Conservation (phyloP, 2,888 invertebrate species). For the Dendrolimus pini region DNA sequence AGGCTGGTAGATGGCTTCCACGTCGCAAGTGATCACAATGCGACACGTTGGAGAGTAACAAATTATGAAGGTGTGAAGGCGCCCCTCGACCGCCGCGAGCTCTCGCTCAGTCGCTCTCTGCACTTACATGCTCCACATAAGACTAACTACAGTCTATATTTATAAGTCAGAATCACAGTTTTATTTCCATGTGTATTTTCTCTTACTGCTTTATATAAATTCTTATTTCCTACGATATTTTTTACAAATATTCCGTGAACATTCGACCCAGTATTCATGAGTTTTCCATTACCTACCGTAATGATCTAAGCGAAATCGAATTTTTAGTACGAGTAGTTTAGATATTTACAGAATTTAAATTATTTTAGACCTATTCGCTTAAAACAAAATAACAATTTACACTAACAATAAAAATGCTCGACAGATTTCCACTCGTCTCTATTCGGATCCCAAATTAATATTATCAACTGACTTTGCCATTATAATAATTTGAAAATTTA, state of each 20-base stretch:
- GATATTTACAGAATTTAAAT: slow-evolving; percentile 71
- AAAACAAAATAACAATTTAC: slow-evolving; percentile 77
- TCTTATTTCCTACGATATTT: slow-evolving; percentile 44
- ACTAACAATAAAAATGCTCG: slow-evolving; percentile 75
- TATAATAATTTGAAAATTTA: slow-evolving; percentile 63
- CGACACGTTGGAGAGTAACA: too few species aligned
- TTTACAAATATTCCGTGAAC: slow-evolving; percentile 60
- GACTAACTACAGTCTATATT: slow-evolving; percentile 68
- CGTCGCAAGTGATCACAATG: too few species aligned
- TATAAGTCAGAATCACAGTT: slow-evolving; percentile 77
- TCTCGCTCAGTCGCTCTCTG: slow-evolving; percentile 24
- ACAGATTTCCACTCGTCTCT: slow-evolving; percentile 67
- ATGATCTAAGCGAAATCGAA: slow-evolving; percentile 64
- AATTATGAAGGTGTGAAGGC: too few species aligned
- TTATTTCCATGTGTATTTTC: slow-evolving; percentile 72
- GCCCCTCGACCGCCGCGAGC: slow-evolving; percentile 5
- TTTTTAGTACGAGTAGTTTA: slow-evolving; percentile 64
- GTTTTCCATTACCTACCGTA: slow-evolving; percentile 66
- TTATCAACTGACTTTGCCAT: slow-evolving; percentile 66
- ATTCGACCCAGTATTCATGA: slow-evolving; percentile 64
- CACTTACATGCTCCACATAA: slow-evolving; percentile 48
- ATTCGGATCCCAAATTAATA: slow-evolving; percentile 65
- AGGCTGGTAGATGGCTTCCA: too few species aligned
- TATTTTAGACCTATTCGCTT: slow-evolving; percentile 70
- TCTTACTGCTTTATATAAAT: slow-evolving; percentile 48